A percentile compares a stretch with the other conserved stretches of the same genome.
Conservation (phyloP, 2,888 invertebrate species). For the Drosophila atroscutellata region DNA sequence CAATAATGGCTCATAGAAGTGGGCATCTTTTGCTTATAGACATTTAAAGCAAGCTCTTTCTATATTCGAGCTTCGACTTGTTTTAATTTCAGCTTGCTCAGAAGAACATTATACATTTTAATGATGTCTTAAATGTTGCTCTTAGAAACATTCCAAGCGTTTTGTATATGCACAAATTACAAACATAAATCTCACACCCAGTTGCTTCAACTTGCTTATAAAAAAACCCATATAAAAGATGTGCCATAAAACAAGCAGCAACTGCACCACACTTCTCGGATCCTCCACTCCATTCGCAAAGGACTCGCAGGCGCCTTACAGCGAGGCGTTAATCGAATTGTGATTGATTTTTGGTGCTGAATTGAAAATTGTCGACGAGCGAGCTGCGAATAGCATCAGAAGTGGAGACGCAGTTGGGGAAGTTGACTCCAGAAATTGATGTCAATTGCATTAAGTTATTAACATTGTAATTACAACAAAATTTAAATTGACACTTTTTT, state of each 20-base stretch:
- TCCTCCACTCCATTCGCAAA: neutral
- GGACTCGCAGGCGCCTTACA: constrained; percentile 14
- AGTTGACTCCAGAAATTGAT: constrained; percentile 55
- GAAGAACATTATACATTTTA: neutral
- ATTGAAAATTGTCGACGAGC: constrained; percentile 46
- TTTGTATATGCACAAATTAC: neutral
- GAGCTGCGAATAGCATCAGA: neutral
- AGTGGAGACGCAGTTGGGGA: neutral
- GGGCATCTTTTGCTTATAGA: neutral
- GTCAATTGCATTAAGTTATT: constrained; percentile 77
- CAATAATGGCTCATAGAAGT: neutral
- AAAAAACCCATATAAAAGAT: neutral
- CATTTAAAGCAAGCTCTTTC: neutral
- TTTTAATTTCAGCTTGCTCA: neutral
- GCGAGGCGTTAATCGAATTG: constrained; percentile 71
- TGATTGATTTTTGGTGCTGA: constrained; percentile 66
- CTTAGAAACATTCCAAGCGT: neutral
- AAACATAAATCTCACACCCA: constrained; percentile 3
- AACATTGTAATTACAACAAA: constrained; percentile 69
- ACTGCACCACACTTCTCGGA: neutral
- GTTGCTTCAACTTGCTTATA: constrained; percentile 1
- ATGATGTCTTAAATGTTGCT: neutral
- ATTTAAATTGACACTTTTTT: constrained; percentile 68
- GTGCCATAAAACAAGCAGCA: neutral
- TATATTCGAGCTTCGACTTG: neutral